These are phyloP conservation scores for Macropis europaea DNA, from an alignment of 2,888 invertebrate genomes.

Conservation along the genomic window DNA sequence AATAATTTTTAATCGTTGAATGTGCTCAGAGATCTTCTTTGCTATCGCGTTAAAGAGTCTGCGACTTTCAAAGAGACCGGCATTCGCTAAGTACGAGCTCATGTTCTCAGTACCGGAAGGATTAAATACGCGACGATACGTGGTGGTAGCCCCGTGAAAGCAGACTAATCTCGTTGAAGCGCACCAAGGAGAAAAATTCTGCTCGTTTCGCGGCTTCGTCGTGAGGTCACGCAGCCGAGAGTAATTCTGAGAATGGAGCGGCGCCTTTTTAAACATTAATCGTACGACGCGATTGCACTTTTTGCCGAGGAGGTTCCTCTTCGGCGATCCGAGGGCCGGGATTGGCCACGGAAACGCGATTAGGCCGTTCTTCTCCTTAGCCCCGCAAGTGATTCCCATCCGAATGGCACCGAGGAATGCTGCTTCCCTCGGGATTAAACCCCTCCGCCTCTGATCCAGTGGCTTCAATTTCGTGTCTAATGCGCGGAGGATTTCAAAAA, in stretches of 20 bases:
- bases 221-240: constrained; percentile 18
- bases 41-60: no score
- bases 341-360: constrained; percentile 51
- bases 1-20: no score
- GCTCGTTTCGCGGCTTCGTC: constrained; percentile 9
- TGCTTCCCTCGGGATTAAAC: constrained; percentile 30
- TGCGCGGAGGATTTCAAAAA: constrained; percentile 35
- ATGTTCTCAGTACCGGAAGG: not conserved
- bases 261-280: constrained; percentile 62
- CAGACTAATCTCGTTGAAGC: constrained; percentile 32
- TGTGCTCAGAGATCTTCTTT: no score
- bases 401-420: constrained; percentile 42
- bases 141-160: not conserved
- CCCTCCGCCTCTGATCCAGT: not conserved
- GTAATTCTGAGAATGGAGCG: constrained; percentile 56
- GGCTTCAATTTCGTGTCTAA: constrained; percentile 8
- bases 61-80: no score
- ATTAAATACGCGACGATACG: constrained; percentile 14
- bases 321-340: constrained; percentile 3
- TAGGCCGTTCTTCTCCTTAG: constrained; percentile 24
- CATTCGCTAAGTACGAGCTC: not conserved
- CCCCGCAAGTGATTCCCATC: constrained; percentile 46
- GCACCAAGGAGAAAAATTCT: constrained; percentile 21
- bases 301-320: constrained; percentile 16
- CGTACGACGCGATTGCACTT: constrained; percentile 49